These are phyloP conservation scores for Tachystola acroxantha DNA, from an alignment of 2,888 invertebrate species.

Conservation along the genomic window DNA sequence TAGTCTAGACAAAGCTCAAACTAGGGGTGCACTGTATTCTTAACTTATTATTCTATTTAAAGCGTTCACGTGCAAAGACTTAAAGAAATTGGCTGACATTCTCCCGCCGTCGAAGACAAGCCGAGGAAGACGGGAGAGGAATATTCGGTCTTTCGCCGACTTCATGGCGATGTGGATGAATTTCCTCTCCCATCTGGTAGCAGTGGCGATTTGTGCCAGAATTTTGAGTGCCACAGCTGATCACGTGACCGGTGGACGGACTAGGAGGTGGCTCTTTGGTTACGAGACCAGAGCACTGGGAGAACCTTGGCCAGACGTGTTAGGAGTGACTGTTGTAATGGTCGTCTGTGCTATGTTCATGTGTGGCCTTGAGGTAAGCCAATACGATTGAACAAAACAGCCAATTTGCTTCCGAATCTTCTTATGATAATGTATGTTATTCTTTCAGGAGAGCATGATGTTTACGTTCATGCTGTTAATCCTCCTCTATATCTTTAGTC, in stretches of 20 bases:
- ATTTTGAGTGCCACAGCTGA: slow-evolving; percentile 81
- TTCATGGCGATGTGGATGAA: slow-evolving; percentile 80
- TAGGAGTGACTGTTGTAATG: slow-evolving; percentile 79
- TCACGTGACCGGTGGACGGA: slow-evolving; percentile 78
- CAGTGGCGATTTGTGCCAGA: slow-evolving; percentile 80
- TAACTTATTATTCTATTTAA: slow-evolving; percentile 24
- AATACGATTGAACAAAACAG: background rate
- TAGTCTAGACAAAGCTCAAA: too few relatives aligned
- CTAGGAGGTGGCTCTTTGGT: slow-evolving; percentile 79
- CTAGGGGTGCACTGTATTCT: too few relatives aligned
- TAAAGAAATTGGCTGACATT: slow-evolving; percentile 56
- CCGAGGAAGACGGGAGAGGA: slow-evolving; percentile 60
- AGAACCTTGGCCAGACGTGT: slow-evolving; percentile 81
- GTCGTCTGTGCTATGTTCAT: slow-evolving; percentile 80
- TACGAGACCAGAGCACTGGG: slow-evolving; percentile 77
- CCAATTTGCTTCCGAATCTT: background rate
- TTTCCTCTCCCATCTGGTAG: slow-evolving; percentile 77
- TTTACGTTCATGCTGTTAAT: slow-evolving; percentile 63
- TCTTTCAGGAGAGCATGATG: slow-evolving; percentile 70
- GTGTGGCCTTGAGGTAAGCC: slow-evolving; percentile 79
- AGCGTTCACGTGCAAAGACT: slow-evolving; percentile 63
- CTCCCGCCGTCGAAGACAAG: slow-evolving; percentile 57
- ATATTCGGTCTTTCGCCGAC: slow-evolving; percentile 70
- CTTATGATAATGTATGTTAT: background rate
- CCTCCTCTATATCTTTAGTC: slow-evolving; percentile 64